Evolutionary conservation across 2,113 vertebrate genomes (phyloP), one percentile per base, ranked within the genome.

Genomic region (Xiphias gladius): DNA sequence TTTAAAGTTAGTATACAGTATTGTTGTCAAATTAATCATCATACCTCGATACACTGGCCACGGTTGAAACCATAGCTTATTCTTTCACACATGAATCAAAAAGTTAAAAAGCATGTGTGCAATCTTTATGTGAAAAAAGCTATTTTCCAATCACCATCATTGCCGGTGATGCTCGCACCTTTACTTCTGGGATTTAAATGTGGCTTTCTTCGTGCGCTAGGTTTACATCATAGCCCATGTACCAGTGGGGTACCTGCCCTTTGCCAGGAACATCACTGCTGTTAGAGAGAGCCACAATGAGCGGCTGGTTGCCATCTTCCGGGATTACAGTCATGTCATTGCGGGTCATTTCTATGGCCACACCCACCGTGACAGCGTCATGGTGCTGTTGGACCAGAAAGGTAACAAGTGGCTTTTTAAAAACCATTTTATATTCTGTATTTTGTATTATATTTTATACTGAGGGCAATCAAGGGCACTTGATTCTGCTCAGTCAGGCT

Each of bases 321-420:
- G 97, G 86, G 93, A 86, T 63, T 96, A 97, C 94, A 97, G 96
- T 22, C 84, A 87, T 5, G 80, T 99, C 66, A 96, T 99, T 61
- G 92, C 72, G 0, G 97, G 97, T 14, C 98, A 99, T 7, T 99
- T 99, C 94, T 99, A 97, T 35, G 98, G 98, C 68, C 98, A 99
- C 90, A 99, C 97, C 20, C 98, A 99, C 86, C 94, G 95, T 80
- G 98, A 99, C 85, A 98, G 97, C 88, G 70, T 99, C 80, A 99
- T 99, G 97, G 93, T 99, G 72, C 96, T 99, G 82, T 84, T 96
- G 68, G 96, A 98, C 94, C 77, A 91, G 67, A 88, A 94, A 89
- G 97, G 98, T 98, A 92, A 68, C 5, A 20, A 19, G 28, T 61
- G 93, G 16, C 32, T 35, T 35, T 35, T 35, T 35, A 43, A 43